Percentiles rank a stretch among this genome's conserved stretches.
Conservation (phyloP, 2,797 vertebrate species). For the Emydoidea blandingii region DNA sequence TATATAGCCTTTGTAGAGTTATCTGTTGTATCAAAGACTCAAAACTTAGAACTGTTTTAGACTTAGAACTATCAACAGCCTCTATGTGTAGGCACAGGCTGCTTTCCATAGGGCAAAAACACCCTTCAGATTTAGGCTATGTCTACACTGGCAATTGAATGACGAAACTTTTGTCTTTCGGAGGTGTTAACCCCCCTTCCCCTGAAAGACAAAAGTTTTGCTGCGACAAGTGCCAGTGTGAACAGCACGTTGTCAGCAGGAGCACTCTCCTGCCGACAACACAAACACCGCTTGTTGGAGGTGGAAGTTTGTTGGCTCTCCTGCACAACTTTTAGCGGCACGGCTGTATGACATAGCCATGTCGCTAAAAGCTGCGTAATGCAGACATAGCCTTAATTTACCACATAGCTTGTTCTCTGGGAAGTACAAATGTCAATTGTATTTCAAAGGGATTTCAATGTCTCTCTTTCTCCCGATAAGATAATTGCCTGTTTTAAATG, state of each 20-base stretch:
- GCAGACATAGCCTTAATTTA: neutral
- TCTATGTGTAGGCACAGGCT: neutral
- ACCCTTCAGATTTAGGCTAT: neutral
- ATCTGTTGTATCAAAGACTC: neutral
- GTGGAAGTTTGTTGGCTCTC: too few relatives aligned
- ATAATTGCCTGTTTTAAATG: neutral
- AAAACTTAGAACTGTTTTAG: neutral
- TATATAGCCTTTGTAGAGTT: neutral
- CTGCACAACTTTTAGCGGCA: too few relatives aligned
- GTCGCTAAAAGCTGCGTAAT: too few relatives aligned
- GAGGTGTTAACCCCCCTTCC: too few relatives aligned
- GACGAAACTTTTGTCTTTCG: too few relatives aligned
- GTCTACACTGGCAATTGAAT: too few relatives aligned
- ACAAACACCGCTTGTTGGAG: too few relatives aligned
- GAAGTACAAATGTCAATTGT: neutral
- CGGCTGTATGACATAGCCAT: too few relatives aligned
- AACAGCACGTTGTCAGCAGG: too few relatives aligned
- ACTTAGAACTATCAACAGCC: neutral
- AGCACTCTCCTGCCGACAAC: too few relatives aligned
- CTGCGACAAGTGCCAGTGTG: too few relatives aligned
- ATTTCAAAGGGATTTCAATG: neutral
- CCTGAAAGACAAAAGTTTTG: too few relatives aligned
- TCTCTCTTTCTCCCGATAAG: accelerated
- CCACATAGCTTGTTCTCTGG: neutral
- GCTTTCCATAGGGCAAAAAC: neutral